These are phyloP conservation scores for Bucco capensis DNA, from an alignment of 2,113 vertebrate species.

Conservation along the genomic window DNA sequence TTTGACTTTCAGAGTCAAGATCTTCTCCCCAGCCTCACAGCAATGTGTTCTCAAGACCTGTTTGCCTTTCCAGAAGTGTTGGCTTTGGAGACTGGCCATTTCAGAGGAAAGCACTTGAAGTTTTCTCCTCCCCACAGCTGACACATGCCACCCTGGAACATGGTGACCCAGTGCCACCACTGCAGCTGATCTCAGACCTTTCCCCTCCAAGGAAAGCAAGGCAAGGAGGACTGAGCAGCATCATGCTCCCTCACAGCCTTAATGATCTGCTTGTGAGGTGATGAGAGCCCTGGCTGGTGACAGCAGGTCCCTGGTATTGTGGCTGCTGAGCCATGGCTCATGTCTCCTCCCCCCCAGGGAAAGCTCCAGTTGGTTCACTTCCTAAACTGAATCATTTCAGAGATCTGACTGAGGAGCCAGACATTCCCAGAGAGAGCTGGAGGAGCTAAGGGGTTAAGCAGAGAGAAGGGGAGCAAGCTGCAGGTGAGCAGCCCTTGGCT, in stretches of 20 bases:
- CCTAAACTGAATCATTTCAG: neutral
- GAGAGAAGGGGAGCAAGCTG: neutral
- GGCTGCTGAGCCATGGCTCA: neutral
- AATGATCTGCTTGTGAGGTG: neutral
- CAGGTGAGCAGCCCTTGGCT: accelerated
- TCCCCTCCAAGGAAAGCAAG: neutral
- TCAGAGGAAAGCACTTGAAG: neutral
- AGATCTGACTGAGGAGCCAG: neutral
- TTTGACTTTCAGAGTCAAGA: neutral
- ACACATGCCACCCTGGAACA: neutral
- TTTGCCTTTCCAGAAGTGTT: neutral
- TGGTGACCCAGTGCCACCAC: neutral
- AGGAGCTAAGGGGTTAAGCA: neutral
- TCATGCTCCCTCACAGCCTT: neutral
- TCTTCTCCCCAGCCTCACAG: too few relatives aligned
- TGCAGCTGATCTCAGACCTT: neutral
- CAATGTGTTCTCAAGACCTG: neutral
- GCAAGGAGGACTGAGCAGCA: neutral
- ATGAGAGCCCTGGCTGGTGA: neutral
- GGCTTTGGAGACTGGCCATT: neutral
- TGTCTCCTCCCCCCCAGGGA: neutral
- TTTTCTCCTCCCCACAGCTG: neutral
- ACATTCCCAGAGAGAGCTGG: neutral
- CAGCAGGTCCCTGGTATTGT: neutral
- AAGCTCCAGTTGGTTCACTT: neutral